phyloP scores from a whole-genome alignment of 2,888 invertebrate genomes.

The Marronus borbonicus region DNA sequence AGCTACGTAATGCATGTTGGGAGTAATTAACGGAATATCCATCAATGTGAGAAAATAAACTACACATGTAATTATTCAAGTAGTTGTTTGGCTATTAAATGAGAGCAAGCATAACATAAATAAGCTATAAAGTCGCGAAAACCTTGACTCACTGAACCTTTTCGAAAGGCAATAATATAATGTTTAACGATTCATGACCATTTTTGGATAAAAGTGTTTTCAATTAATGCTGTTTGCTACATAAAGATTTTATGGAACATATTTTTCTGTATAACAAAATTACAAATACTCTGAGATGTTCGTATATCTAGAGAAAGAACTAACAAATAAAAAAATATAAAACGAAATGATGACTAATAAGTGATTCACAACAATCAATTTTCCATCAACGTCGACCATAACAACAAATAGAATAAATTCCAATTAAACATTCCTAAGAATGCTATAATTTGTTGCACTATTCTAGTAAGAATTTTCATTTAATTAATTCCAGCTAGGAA shows the following conservation, averaged over 20 bases:
- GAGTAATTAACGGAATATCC: constrained; percentile 4
- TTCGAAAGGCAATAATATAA: background rate
- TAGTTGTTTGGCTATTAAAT: background rate
- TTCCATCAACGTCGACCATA: background rate
- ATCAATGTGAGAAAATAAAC: background rate
- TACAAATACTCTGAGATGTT: no score
- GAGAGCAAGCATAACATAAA: background rate
- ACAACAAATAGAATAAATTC: background rate
- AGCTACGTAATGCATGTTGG: background rate
- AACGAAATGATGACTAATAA: background rate
- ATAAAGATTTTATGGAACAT: no score
- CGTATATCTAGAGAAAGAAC: no score
- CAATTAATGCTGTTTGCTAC: no score
- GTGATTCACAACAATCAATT: background rate
- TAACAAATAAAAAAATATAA: background rate
- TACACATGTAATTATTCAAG: background rate
- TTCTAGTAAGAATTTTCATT: no score
- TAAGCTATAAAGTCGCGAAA: background rate
- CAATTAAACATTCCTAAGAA: background rate
- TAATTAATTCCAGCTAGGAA: no score
- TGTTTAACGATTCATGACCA: background rate
- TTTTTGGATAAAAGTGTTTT: no score
- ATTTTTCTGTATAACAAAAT: no score
- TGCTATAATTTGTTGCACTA: no score
- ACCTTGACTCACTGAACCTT: constrained; percentile 6